Evolutionary conservation across 1,140 invertebrate species (phyloP).

Genomic region (Spodoptera litura): DNA sequence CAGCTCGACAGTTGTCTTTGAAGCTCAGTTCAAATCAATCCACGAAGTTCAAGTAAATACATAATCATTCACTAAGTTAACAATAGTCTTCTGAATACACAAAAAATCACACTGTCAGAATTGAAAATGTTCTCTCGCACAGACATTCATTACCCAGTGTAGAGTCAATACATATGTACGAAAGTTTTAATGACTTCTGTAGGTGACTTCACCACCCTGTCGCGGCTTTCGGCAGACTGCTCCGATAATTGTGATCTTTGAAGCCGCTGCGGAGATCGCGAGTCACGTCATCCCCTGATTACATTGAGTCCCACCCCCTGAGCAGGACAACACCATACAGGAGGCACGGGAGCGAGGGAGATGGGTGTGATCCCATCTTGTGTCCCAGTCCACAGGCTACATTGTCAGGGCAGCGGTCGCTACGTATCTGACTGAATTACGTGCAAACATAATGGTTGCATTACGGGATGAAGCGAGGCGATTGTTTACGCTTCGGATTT

Average conservation of each 20-base stretch:
- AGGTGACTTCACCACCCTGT: constrained; percentile 78
- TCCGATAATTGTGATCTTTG: constrained; percentile 86
- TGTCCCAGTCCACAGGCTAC: constrained; percentile 84
- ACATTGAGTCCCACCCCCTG: constrained; percentile 83
- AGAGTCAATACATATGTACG: constrained; percentile 39
- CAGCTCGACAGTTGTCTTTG: constrained; percentile 71
- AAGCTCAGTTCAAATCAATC: constrained; percentile 11
- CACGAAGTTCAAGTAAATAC: constrained; percentile 31
- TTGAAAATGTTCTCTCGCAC: neutral
- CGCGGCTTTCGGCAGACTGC: constrained; percentile 85
- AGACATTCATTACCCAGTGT: neutral
- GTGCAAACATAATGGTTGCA: constrained; percentile 61
- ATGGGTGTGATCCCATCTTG: constrained; percentile 78
- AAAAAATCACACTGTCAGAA: constrained; percentile 1
- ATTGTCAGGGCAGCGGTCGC: constrained; percentile 80
- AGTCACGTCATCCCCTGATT: constrained; percentile 86
- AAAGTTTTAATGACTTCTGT: constrained; percentile 70
- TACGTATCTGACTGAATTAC: constrained; percentile 75
- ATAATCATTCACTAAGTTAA: constrained; percentile 26
- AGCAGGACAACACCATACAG: constrained; percentile 64
- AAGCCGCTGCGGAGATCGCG: constrained; percentile 84
- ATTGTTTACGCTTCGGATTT: constrained; percentile 20
- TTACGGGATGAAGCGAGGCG: constrained; percentile 56
- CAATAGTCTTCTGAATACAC: neutral
- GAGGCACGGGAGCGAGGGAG: constrained; percentile 60